Evolutionary conservation across 2,113 vertebrate species (phyloP), one percentile per base, ranked within the genome.

Genomic region (Cryptotis parvus): DNA sequence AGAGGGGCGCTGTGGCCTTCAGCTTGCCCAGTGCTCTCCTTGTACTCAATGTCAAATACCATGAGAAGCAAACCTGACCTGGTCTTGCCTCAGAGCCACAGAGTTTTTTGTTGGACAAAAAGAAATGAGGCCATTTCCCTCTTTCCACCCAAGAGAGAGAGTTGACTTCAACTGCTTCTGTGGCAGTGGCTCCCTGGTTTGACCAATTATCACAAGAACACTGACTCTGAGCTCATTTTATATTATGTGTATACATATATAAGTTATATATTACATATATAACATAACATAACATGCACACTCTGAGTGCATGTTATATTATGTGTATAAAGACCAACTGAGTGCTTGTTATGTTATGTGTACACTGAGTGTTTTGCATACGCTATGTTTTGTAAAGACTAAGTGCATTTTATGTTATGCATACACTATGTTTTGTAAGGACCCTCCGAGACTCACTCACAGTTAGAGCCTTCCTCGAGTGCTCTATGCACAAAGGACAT

Each of bases 91-190:
- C 49, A 78, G 66, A 91, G 79, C 82, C 70, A 4, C 33, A 65
- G 35, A 69, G 70, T 29, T 61, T 63, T 0, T 41, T 74, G 41
- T 73, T 43, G 69, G 15, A 78, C 33, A 35, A 24, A 16, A 49
- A 55, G 31, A 90, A 84, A 87, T 74, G 41, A 90, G 61, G 37
- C n/a, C 43, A 24, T 90, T 87, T 14, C 63, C 68, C 35, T 83
- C 37, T 58, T 35, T 78, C 16, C 22, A 41, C 20, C 39, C 58
- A 29, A 39, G 88, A 58, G 75, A 35, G 6, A n/a, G 8, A 35
- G 45, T 94, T 86, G 70, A 77, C 87, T 92, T 84, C 68, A 63
- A 84, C 65, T 73, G n/a, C 26, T 7, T 24, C 65, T 84, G 41
- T 77, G 43, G 68, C 66, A 31, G 82, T 70, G 58, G 35, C 78